Evolutionary conservation across 2,113 vertebrate species (phyloP), one percentile per base, ranked within the genome.

Genomic region (Propithecus coquereli): DNA sequence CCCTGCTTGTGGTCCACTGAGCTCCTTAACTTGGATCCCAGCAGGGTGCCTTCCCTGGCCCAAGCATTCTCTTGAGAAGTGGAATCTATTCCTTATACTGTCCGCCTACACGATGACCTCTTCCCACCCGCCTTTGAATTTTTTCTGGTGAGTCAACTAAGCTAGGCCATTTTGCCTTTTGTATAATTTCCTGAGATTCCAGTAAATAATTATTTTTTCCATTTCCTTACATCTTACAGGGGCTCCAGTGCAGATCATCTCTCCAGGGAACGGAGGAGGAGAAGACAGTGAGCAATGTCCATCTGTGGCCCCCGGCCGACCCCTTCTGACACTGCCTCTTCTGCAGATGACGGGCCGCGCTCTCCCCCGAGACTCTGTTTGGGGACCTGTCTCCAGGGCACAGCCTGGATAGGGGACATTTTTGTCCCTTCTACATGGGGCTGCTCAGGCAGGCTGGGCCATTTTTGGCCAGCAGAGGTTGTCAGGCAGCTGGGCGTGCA

Each of bases 171-270:
- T 68, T 92, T 90, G 50, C 7, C 43, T 95, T 90, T 76, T 22
- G 61, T 30, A 52, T 3, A n/a, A 34, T 81, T 90, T 93, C 43
- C 34, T 86, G 40, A 90, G 74, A 80, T 89, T 57, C 32, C 79
- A n/a, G 3, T 59, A 37, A 45, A 50, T 37, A 84, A 37, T 22
- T 20, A 45, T 30, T 34, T 85, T 70, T 22, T n/a, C 37, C 52
- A 22, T 94, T 43, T 43, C 52, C 45, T 17, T 20, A 52, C 1
- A 50, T 80, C 17, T 61, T 70, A 23, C 32, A 43, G 27, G 4
- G 6, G 13, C 11, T 30, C 6, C 18, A 54, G 1, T 16, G 27
- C 20, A 66, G 25, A 63, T 30, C 13, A 5, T 70, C 52, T 94
- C 59, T 70, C 76, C 45, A 52, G 7, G 40, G 5, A 7, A 25